A percentile compares a stretch with the other conserved stretches of the same genome.
These are phyloP conservation scores for Mystacides longicornis DNA, from an alignment of 2,888 invertebrate genomes.

Conservation along the genomic window DNA sequence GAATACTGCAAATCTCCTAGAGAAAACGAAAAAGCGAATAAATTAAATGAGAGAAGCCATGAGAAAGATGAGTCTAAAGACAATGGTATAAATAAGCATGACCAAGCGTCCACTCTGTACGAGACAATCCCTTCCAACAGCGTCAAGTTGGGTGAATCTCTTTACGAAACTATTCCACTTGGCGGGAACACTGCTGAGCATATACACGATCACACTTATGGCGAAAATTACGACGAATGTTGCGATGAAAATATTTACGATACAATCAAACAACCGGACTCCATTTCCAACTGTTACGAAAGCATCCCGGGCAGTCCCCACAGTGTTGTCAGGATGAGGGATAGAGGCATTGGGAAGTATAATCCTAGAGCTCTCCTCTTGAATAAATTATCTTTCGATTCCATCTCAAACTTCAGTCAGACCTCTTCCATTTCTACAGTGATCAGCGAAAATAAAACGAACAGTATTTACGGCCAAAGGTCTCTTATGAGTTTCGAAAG, in stretches of 20 bases:
- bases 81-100: neutral
- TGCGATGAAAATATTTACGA: constrained; percentile 55
- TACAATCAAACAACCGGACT: constrained; percentile 51
- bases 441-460: constrained; percentile 54
- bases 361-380: constrained; percentile 34
- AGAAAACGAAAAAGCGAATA: neutral
- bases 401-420: constrained; percentile 44
- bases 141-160: constrained; percentile 29
- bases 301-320: constrained; percentile 47
- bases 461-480: constrained; percentile 52
- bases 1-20: constrained; percentile 44
- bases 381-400: constrained; percentile 40
- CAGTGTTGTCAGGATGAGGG: constrained; percentile 41
- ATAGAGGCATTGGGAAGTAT: constrained; percentile 38
- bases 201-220: constrained; percentile 2
- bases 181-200: constrained; percentile 1
- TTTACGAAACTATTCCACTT: constrained; percentile 43
- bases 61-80: neutral
- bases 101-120: neutral
- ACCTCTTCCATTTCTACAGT: constrained; percentile 41
- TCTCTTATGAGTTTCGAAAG: constrained; percentile 46
- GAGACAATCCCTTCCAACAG: neutral
- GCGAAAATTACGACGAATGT: constrained; percentile 32
- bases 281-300: constrained; percentile 54
- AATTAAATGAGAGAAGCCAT: neutral